Evolutionary conservation across 2,113 vertebrate species (phyloP), one percentile per base, ranked within the genome.

Genomic region (Electrona antarctica): DNA sequence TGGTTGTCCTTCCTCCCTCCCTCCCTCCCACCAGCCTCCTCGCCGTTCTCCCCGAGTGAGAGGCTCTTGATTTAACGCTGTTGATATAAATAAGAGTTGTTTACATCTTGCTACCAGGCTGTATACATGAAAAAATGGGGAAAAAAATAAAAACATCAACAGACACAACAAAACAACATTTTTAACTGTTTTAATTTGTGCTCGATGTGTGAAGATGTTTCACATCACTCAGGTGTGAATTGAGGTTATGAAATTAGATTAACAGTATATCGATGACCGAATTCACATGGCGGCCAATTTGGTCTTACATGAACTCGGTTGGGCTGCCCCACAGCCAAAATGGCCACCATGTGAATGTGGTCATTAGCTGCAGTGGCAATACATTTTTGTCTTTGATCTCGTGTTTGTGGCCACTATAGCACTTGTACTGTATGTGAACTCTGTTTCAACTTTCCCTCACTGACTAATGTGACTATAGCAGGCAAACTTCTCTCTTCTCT

Each of bases 371-470:
- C 77, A 50, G 29, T 59, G 73, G 77, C 81, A 67, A 71, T 21
- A 60, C 70, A 75, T 72, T 7, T 69, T 47, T 66, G 59, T 47
- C 79, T 89, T 80, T 89, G 80, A 87, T 89, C 73, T 45, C 15
- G 66, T 0, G 71, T 73, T 50, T 61, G 77, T 59, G 88, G 88
- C 83, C 85, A 81, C 80, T 52, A 10, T 73, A 3, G 64, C 6
- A 50, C 60, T 41, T 41, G 33, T 51, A 0, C 5, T 46, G 58
- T 28, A 60, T 13, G 69, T 86, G 85, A 91, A 92, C 85, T 90
- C 85, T 65, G 64, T 84, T 85, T 92, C 89, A 91, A 90, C 91
- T 88, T 69, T 11, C 29, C 67, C 73, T 67, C n/a, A 33, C 81
- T 62, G 3, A 4, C 33, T 41, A 21, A 21, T 21, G 21, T 21